Conservation (phyloP, 2,888 invertebrate species). For the Stenolophus ochropezus region DNA sequence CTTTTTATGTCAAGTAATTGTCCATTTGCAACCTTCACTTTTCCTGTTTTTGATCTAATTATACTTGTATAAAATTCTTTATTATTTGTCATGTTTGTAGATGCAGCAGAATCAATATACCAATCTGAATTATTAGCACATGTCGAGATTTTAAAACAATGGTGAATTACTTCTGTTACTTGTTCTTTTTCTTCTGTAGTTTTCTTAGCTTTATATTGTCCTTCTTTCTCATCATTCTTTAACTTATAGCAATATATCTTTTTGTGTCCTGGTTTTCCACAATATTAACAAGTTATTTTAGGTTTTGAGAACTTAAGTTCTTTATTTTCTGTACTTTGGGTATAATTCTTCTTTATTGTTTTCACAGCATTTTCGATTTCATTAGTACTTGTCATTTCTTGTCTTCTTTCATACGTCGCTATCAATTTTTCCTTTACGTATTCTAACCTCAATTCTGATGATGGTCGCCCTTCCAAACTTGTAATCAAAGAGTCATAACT, state of each 20-base stretch:
- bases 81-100: slow-evolving; percentile 3
- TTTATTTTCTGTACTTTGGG: neutral
- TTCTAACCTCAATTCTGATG: neutral
- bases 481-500: neutral
- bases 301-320: neutral
- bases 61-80: too few relatives aligned
- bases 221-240: neutral
- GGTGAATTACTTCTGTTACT: neutral
- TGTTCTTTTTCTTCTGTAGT: neutral
- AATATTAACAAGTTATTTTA: neutral
- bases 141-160: neutral
- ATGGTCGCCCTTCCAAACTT: neutral
- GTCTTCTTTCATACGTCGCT: neutral
- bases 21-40: neutral
- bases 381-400: neutral
- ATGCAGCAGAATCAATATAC: slow-evolving; percentile 1
- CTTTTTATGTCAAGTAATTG: neutral
- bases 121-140: neutral
- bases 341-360: neutral
- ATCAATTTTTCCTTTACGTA: neutral
- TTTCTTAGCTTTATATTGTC: neutral
- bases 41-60: neutral
- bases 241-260: neutral
- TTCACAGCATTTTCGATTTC: neutral
- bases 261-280: neutral